Evolutionary conservation across 2,797 vertebrate genomes (phyloP), one percentile per base, ranked within the genome.

Genomic region (Prunella strophiata): DNA sequence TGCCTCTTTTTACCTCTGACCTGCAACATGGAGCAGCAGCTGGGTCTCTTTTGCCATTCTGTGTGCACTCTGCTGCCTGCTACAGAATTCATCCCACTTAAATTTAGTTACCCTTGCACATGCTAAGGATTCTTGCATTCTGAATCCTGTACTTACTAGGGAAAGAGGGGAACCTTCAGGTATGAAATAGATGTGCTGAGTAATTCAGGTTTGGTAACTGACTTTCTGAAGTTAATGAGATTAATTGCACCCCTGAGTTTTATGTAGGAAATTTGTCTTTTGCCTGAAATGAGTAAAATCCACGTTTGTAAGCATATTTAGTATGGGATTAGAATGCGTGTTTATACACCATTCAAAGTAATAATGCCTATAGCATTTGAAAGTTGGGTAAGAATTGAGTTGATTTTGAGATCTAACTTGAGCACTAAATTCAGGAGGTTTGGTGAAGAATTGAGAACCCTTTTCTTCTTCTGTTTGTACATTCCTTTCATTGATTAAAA

Each of bases 201-300:
- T 57, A 66, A 63, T 67, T 89, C 27, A 36, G 23, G 55, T 82
- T 70, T 71, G 48, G 18, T 66, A 72, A 62, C 43, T 48, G 62
- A 66, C 27, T 87, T 86, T 78, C 40, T 70, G 30, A 87, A 91
- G 74, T 62, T 75, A 36, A 91, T 73, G 67, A 81, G 63, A 73
- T 85, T 20, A 81, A 63, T 57, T 80, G 34, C 11, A 38, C 23
- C 23, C n/a, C 38, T 12, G 18, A 87, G 48, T 89, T 91, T 91
- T 91, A 40, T 52, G 7, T 43, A 62, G 58, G 40, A 92, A 87
- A 85, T 92, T 57, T 1, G 10, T 78, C 36, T 78, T 75, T 34
- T 75, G 84, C 20, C 47, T 58, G 32, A 84, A 78, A n/a, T 52
- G 30, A 86, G 42, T 77, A 76, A 77, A 94, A 77, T 67, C 17